phyloP scores from a whole-genome alignment of 2,888 invertebrate species.

The Xestia xanthographa region DNA sequence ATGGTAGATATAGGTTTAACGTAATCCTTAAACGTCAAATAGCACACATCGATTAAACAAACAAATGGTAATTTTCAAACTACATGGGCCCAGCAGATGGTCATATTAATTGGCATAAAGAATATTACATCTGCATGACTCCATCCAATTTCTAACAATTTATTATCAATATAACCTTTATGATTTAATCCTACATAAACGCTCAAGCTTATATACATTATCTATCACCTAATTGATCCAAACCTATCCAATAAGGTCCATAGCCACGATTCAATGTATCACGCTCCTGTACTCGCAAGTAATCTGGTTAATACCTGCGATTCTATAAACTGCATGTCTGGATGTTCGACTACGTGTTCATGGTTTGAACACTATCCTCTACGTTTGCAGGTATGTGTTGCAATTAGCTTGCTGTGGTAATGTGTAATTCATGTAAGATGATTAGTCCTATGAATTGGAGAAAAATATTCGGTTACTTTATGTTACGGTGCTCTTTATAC shows the following conservation, averaged over 20 bases:
- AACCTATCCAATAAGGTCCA: neutral
- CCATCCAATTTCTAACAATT: neutral
- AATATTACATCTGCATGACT: neutral
- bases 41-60: too few relatives aligned
- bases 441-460: neutral
- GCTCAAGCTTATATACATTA: too few relatives aligned
- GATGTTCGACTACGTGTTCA: conserved; percentile 40
- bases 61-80: neutral
- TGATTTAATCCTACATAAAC: neutral
- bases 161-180: neutral
- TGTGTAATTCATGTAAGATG: neutral
- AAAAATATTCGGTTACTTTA: neutral
- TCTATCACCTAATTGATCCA: conserved; percentile 1
- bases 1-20: too few relatives aligned
- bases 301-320: conserved; percentile 45
- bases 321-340: conserved; percentile 28
- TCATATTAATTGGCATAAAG: neutral
- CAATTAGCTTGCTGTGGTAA: neutral
- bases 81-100: neutral
- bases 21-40: too few relatives aligned
- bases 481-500: too few relatives aligned
- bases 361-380: conserved; percentile 20
- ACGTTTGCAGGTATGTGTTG: neutral
- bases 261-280: conserved; percentile 13
- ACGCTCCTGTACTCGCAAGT: conserved; percentile 12